Conservation (phyloP, 2,888 invertebrate species). For the Mesorhabditis spiculigera region DNA sequence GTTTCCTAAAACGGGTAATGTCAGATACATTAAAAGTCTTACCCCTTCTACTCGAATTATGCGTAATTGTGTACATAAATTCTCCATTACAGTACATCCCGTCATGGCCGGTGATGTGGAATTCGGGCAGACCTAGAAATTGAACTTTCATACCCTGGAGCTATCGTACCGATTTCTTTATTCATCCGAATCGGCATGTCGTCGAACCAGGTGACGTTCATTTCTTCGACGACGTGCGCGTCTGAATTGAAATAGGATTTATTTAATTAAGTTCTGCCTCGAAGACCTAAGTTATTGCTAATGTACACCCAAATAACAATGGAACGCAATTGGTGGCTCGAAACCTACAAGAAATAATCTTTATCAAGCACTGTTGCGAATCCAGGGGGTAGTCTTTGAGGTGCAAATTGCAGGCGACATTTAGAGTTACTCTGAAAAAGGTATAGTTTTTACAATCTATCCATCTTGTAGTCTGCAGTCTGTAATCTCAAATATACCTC, state of each 20-base stretch:
- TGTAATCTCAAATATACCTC: slow-evolving; percentile 1
- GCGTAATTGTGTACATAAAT: slow-evolving; percentile 47
- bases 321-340: neutral
- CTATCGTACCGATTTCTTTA: slow-evolving; percentile 29
- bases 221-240: slow-evolving; percentile 44
- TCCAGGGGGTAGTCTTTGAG: slow-evolving; percentile 96
- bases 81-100: slow-evolving; percentile 49
- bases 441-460: too few relatives aligned
- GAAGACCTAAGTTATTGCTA: too few relatives aligned
- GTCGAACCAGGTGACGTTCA: slow-evolving; percentile 51
- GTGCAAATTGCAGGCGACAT: slow-evolving; percentile 98
- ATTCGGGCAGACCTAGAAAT: slow-evolving; percentile 39
- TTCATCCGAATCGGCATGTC: slow-evolving; percentile 42
- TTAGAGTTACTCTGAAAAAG: slow-evolving; percentile 68
- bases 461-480: too few relatives aligned
- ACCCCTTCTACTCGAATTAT: slow-evolving; percentile 43
- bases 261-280: too few relatives aligned
- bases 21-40: neutral
- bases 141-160: slow-evolving; percentile 12
- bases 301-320: too few relatives aligned
- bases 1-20: slow-evolving; percentile 26
- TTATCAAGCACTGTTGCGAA: slow-evolving; percentile 95
- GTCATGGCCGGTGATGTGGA: slow-evolving; percentile 30
- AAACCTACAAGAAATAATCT: slow-evolving; percentile 93
- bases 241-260: slow-evolving; percentile 24